A percentile compares a stretch with the other conserved stretches of the same genome.
These are phyloP conservation scores for Heliconius hermathena DNA, from an alignment of 1,140 invertebrate genomes.

Conservation along the genomic window DNA sequence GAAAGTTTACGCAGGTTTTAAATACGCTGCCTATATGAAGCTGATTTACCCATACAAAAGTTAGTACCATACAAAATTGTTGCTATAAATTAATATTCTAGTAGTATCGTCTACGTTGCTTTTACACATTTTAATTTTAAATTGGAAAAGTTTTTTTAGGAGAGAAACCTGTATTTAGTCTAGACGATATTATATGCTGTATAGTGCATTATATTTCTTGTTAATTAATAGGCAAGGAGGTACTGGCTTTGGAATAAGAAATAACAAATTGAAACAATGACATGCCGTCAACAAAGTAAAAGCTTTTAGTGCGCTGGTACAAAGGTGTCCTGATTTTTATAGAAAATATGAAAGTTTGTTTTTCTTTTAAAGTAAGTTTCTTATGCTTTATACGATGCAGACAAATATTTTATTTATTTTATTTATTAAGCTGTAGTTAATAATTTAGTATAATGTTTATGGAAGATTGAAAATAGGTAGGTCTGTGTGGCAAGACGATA, in stretches of 20 bases:
- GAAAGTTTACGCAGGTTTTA: too few species aligned
- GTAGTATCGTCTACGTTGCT: neutral
- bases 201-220: neutral
- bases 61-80: too few species aligned
- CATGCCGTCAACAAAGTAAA: neutral
- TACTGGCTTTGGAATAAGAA: neutral
- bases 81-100: too few species aligned
- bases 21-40: too few species aligned
- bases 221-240: neutral
- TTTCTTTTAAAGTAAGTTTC: neutral
- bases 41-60: too few species aligned
- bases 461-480: too few species aligned
- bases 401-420: too few species aligned
- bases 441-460: too few species aligned
- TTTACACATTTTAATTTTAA: neutral
- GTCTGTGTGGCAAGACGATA: too few species aligned
- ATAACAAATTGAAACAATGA: slow-evolving; percentile 1
- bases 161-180: neutral
- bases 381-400: too few species aligned
- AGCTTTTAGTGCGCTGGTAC: neutral
- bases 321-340: neutral
- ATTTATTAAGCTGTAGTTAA: too few species aligned
- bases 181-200: neutral
- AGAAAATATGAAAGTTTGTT: neutral
- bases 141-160: neutral